Evolutionary conservation across 1,140 invertebrate genomes (phyloP).

Genomic region (Drosophila takahashii): DNA sequence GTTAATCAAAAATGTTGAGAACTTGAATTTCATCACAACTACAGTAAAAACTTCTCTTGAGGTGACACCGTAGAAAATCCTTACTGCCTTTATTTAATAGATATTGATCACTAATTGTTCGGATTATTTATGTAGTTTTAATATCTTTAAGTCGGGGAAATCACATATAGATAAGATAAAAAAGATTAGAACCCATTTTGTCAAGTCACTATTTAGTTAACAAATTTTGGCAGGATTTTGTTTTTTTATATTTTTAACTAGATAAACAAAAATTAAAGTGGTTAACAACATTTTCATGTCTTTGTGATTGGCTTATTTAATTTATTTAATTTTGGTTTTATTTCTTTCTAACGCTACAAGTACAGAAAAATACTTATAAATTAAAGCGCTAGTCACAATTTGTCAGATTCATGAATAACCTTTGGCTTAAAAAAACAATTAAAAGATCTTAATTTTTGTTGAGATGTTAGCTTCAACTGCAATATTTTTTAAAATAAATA

Average conservation of each 20-base stretch:
- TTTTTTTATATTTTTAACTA: not conserved
- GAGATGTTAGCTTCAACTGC: too few species aligned
- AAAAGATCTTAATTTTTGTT: too few species aligned
- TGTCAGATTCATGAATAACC: too few species aligned
- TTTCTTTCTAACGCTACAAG: too few species aligned
- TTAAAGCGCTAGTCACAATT: too few species aligned
- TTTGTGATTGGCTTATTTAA: not conserved
- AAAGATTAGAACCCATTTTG: not conserved
- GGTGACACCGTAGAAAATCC: not conserved
- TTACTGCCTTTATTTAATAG: not conserved
- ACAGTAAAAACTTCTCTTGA: not conserved
- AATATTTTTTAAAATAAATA: too few species aligned
- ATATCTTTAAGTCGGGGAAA: not conserved
- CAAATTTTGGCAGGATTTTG: not conserved
- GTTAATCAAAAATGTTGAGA: not conserved
- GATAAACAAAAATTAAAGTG: not conserved
- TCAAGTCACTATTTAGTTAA: slow-evolving; percentile 4
- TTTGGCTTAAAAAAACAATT: too few species aligned
- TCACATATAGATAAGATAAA: not conserved
- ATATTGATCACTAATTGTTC: not conserved
- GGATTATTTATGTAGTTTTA: not conserved
- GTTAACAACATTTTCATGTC: not conserved
- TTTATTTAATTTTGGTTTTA: too few species aligned
- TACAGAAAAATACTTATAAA: too few species aligned
- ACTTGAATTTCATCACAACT: not conserved